Evolutionary conservation across 2,113 vertebrate genomes (phyloP), one percentile per base, ranked within the genome.

Genomic region (Nibea albiflora): DNA sequence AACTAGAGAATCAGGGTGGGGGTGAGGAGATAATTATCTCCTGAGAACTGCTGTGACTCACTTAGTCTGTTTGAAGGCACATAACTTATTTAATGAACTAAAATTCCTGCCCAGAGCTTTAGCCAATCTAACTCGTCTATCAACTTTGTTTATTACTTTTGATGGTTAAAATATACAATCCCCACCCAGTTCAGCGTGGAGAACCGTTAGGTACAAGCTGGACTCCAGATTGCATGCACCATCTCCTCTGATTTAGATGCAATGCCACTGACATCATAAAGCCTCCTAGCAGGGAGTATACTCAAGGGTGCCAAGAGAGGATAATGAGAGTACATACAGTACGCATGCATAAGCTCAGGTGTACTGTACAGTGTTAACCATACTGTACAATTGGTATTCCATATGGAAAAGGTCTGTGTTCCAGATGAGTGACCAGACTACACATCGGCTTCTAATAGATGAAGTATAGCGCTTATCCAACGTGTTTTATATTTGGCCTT

Each of bases 61-160:
- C 87, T 83, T 58, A 63, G 68, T 84, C 73, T 52, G 75, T 91
- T 88, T 80, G 50, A 83, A 90, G 74, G 26, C 72, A 79, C 60
- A 86, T 83, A 83, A 57, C 70, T 62, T 44, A 81, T 47, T 81
- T 86, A 89, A 86, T 70, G 20, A 79, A 67, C 56, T 50, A 62
- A 62, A 84, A 83, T 83, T 86, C 62, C 68, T 86, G 44, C 81
- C 81, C 35, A 28, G 44, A 80, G 52, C 52, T 39, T 80, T 14
- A 76, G 64, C 81, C 66, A 63, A 58, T 74, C 76, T 44, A 71
- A 12, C 70, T 83, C 84, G 73, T 83, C 63, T 79, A 73, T 89
- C 61, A 84, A 62, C 81, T 89, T 82, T 87, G 72, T 92, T 94
- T 92, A 66, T 77, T 84, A 84, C 90, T 84, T 84, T 81, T 68